These are phyloP conservation scores for Phallusia fumigata DNA, from an alignment of 23 tunicate genomes.

Conservation along the genomic window DNA sequence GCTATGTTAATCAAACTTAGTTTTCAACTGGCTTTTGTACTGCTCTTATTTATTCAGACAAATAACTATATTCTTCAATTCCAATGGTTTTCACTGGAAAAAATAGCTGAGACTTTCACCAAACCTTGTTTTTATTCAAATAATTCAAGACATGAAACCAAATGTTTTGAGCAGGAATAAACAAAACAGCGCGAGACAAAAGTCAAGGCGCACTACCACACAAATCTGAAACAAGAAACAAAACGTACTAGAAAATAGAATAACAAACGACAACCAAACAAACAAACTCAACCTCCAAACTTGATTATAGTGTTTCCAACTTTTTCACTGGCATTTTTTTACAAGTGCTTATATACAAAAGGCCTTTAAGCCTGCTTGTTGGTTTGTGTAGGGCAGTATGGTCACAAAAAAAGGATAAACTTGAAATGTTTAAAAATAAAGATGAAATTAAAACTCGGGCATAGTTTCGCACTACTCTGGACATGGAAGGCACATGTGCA, in stretches of 20 bases:
- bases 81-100: too few species aligned
- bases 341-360: slow-evolving; percentile 10
- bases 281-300: slow-evolving; percentile 1
- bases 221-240: slow-evolving; percentile 12
- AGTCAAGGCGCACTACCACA: slow-evolving; percentile 4
- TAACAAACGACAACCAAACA: slow-evolving; percentile 2
- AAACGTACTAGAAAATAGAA: slow-evolving; percentile 9
- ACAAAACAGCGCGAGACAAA: neutral
- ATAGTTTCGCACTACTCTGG: slow-evolving; percentile 1
- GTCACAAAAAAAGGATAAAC: neutral
- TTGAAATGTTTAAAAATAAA: neutral
- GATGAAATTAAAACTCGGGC: neutral
- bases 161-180: neutral
- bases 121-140: slow-evolving; percentile 10
- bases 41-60: too few species aligned
- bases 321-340: slow-evolving; percentile 3
- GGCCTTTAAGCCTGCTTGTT: neutral
- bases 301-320: neutral
- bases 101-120: neutral
- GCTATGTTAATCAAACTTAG: too few species aligned
- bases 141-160: slow-evolving; percentile 9
- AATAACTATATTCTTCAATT: too few species aligned
- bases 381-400: slow-evolving; percentile 16
- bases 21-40: too few species aligned
- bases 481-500: neutral